Percentiles rank a stretch among this genome's conserved stretches.
Evolutionary conservation across 1,140 invertebrate species (phyloP).

Genomic region (Bombyx mandarina): DNA sequence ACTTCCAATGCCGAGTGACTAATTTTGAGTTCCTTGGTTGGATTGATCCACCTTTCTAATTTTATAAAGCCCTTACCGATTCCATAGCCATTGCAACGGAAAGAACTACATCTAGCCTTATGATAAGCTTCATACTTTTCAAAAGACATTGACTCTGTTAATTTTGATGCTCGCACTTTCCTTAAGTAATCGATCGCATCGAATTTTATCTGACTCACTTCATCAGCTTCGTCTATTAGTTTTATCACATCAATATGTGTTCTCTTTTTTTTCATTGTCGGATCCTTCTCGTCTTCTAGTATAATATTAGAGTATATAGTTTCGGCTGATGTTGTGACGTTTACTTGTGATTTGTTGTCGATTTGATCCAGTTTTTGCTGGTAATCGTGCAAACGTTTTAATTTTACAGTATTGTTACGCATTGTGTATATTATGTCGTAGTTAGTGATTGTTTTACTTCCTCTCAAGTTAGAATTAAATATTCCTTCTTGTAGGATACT

Average conservation of each 20-base stretch:
- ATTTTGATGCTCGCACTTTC: conserved; percentile 67
- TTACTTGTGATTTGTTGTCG: conserved; percentile 35
- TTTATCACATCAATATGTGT: conserved; percentile 67
- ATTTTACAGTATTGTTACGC: conserved; percentile 71
- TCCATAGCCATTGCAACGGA: conserved; percentile 35
- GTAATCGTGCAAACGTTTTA: conserved; percentile 54
- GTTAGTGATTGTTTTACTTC: conserved; percentile 57
- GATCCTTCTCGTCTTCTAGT: conserved; percentile 47
- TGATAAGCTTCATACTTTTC: conserved; percentile 71
- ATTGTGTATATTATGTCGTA: conserved; percentile 78
- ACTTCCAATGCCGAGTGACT: conserved; percentile 72
- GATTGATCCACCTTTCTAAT: conserved; percentile 69
- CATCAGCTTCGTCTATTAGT: conserved; percentile 72
- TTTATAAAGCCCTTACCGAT: conserved; percentile 55
- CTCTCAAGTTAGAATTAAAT: conserved; percentile 68
- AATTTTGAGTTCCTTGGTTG: conserved; percentile 62
- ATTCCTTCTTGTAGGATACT: conserved; percentile 72
- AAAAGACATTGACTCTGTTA: conserved; percentile 68
- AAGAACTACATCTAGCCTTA: conserved; percentile 64
- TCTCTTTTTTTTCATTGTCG: conserved; percentile 32
- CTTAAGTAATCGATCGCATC: conserved; percentile 68
- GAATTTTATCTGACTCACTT: conserved; percentile 68
- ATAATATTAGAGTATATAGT: conserved; percentile 28
- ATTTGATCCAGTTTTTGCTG: conserved; percentile 50
- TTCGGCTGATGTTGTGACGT: conserved; percentile 21